Conservation (phyloP, 1,140 invertebrate species). For the Ceratina japonica region DNA sequence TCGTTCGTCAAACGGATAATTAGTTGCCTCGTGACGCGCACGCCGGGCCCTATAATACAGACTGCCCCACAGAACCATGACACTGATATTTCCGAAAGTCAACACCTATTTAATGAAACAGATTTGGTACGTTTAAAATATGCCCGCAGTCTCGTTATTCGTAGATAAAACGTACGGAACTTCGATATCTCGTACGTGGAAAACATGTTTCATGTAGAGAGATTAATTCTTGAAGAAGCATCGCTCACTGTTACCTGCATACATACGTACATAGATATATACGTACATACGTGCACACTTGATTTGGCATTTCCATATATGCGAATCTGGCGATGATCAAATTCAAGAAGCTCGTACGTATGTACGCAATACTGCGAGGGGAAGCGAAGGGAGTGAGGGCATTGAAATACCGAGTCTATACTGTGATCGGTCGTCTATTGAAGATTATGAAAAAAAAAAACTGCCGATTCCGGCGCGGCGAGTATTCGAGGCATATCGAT, state of each 20-base stretch:
- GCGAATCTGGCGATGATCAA: background rate
- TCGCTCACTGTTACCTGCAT: too few relatives aligned
- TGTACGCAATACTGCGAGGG: too few relatives aligned
- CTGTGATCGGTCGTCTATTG: background rate
- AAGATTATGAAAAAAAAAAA: conserved; percentile 13
- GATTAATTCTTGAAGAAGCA: too few relatives aligned
- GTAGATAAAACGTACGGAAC: too few relatives aligned
- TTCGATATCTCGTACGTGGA: too few relatives aligned
- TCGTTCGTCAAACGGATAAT: conserved; percentile 51
- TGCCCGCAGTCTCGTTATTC: background rate
- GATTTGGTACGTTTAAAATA: too few relatives aligned
- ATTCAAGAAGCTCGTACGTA: background rate
- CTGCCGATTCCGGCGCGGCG: background rate
- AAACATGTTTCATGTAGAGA: too few relatives aligned
- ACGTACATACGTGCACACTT: background rate
- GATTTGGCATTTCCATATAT: background rate
- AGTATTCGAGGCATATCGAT: conserved; percentile 19
- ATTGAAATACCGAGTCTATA: background rate
- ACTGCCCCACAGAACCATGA: background rate
- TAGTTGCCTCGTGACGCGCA: conserved; percentile 20
- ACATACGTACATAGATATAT: too few relatives aligned
- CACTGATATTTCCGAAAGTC: background rate
- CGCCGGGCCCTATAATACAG: background rate
- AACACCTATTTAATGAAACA: too few relatives aligned
- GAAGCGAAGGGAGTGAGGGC: background rate